Evolutionary conservation across 2,797 vertebrate genomes (phyloP), one percentile per base, ranked within the genome.

Genomic region (Threskiornis aethiopicus): DNA sequence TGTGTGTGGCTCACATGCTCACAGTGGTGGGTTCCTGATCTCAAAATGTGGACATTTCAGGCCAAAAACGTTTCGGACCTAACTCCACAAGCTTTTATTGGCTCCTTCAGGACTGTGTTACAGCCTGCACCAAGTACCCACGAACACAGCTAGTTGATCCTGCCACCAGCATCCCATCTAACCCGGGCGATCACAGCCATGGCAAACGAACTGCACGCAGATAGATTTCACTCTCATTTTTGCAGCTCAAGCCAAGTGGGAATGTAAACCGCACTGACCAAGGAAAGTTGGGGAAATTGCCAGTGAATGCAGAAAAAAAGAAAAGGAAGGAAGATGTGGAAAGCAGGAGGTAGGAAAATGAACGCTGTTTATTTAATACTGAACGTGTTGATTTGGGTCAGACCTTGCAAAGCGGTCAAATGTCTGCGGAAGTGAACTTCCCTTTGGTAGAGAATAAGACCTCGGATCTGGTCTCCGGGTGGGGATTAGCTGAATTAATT

Each of bases 211-310:
- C 90, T 87, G 65, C 65, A n/a, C 26, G 1, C 57, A 47, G 59
- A n/a, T 29, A 72, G 72, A 87, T 69, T 82, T 92, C 73, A 17
- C 54, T 69, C 49, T 76, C 54, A 39, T 49, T 87, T 79, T 52
- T 92, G 89, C 79, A 94, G 77, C 72, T 94, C n/a, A 29, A 71
- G 86, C 72, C 87, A 95, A 73, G 64, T 41, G 82, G 59, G 69
- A 96, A 86, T 64, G 69, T 49, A 87, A 92, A 94, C 87, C 66
- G 7, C 76, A 69, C 28, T 55, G 72, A 91, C 70, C 89, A 90
- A 95, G 72, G 65, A 61, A 88, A 89, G 72, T 33, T 83, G 62
- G 76, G 69, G 87, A 86, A 87, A 52, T n/a, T 88, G 93, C 77
- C 88, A 96, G 51, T 41, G 69, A 94, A 84, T 55, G 76, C 29